phyloP scores from a whole-genome alignment of 2,113 vertebrate species.

The Propithecus coquereli region DNA sequence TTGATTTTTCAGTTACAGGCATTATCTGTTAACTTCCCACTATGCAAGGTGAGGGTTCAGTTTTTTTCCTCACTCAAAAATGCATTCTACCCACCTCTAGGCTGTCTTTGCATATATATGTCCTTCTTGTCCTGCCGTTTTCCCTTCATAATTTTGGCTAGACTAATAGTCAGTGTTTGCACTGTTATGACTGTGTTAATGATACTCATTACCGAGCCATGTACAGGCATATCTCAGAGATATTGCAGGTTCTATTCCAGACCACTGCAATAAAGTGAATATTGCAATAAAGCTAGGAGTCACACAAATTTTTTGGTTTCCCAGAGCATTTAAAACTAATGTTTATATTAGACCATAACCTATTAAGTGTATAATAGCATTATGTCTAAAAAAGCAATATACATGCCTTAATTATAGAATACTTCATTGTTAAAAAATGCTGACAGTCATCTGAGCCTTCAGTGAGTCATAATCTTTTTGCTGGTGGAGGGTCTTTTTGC shows the following conservation, averaged over 20 bases:
- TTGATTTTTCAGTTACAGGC: neutral
- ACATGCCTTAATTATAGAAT: neutral
- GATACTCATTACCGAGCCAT: conserved; percentile 11
- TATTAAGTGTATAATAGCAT: neutral
- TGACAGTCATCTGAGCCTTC: neutral
- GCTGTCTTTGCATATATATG: neutral
- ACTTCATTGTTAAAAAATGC: neutral
- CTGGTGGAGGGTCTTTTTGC: neutral
- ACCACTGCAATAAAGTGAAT: neutral
- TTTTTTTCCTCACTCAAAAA: neutral
- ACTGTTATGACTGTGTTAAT: neutral
- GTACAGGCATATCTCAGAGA: neutral
- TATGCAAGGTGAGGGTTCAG: neutral
- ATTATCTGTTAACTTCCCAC: neutral
- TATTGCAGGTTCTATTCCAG: neutral
- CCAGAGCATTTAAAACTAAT: neutral
- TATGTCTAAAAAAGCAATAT: neutral
- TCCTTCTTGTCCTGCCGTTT: neutral
- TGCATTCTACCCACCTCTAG: neutral
- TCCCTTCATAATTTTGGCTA: neutral
- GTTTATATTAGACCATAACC: neutral
- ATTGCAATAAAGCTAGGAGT: neutral
- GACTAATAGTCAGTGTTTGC: neutral
- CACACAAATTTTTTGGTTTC: neutral
- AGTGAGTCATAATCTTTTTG: neutral